A percentile compares a stretch with the other conserved stretches of the same genome.
These are phyloP conservation scores for Morone chrysops DNA, from an alignment of 2,113 vertebrate genomes.

Conservation along the genomic window DNA sequence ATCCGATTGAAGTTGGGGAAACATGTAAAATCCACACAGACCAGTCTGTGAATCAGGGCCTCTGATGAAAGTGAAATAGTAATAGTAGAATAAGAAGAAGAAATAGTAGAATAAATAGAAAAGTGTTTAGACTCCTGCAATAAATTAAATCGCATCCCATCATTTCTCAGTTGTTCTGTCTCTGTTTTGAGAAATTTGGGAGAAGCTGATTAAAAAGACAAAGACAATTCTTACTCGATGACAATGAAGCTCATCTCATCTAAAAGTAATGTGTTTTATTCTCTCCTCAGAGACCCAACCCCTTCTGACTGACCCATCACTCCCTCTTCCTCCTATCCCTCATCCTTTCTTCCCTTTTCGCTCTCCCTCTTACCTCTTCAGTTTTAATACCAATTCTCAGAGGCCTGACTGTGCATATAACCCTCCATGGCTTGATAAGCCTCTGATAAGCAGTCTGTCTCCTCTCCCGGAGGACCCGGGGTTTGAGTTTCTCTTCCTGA, in stretches of 20 bases:
- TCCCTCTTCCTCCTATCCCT: constrained; percentile 15
- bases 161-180: constrained; percentile 36
- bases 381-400: constrained; percentile 66
- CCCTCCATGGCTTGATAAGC: constrained; percentile 62
- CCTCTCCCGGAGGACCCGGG: constrained; percentile 54
- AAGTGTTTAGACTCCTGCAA: constrained; percentile 45
- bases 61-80: constrained; percentile 62
- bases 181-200: constrained; percentile 26
- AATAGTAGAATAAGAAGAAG: no score
- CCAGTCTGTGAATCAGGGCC: constrained; percentile 4
- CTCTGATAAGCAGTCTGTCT: constrained; percentile 67
- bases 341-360: constrained; percentile 17
- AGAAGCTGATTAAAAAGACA: constrained; percentile 60
- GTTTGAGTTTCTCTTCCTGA: constrained; percentile 63
- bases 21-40: background rate
- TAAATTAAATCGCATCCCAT: constrained; percentile 56
- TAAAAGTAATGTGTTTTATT: constrained; percentile 68
- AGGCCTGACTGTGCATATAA: constrained; percentile 72
- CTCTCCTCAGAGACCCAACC: constrained; percentile 37
- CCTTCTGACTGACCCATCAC: constrained; percentile 40
- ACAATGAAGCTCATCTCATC: constrained; percentile 67
- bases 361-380: constrained; percentile 41
- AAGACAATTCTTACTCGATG: constrained; percentile 51
- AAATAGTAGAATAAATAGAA: no score
- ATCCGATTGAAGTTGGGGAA: background rate